These are phyloP conservation scores for Globodera ellingtonae DNA, from an alignment of 1,140 invertebrate genomes.

Conservation along the genomic window DNA sequence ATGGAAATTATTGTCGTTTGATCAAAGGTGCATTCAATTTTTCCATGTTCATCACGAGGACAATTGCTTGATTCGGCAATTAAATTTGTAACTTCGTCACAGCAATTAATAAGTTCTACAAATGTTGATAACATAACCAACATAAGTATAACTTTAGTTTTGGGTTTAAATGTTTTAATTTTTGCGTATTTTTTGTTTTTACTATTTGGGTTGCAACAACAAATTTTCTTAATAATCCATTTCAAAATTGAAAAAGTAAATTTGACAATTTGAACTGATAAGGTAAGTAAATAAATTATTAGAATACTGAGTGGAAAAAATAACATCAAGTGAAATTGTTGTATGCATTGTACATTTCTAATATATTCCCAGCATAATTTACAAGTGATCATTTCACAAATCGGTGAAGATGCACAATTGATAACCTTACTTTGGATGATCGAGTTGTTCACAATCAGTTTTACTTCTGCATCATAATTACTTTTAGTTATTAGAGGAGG, in stretches of 20 bases:
- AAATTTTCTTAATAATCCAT: neutral
- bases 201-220: neutral
- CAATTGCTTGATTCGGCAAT: too few species aligned
- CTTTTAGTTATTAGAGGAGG: neutral
- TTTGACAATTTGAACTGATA: neutral
- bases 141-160: neutral
- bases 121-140: neutral
- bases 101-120: neutral
- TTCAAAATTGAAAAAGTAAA: neutral
- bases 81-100: neutral
- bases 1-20: too few species aligned
- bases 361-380: neutral
- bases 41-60: too few species aligned
- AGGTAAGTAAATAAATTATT: neutral
- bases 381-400: slow-evolving; percentile 2
- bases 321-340: neutral
- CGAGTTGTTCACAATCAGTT: neutral
- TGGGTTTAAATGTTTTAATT: neutral
- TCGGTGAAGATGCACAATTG: neutral
- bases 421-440: neutral
- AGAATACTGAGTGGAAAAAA: neutral
- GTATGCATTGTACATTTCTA: neutral
- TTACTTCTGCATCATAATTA: neutral
- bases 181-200: neutral
- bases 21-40: too few species aligned